Evolutionary conservation across 2,113 vertebrate genomes (phyloP).

Genomic region (Sander lucioperca): DNA sequence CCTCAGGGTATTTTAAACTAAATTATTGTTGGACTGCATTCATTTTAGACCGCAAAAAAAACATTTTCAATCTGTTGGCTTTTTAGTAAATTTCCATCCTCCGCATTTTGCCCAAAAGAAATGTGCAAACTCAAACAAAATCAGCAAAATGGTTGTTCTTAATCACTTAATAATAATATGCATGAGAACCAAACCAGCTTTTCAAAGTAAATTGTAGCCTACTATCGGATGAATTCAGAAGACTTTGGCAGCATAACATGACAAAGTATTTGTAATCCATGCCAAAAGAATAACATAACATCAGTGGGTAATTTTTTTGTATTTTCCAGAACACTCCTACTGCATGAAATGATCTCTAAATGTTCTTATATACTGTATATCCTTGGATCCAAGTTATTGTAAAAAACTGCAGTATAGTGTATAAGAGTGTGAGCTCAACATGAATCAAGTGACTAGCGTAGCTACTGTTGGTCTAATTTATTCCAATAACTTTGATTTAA

Average conservation of each 20-base stretch:
- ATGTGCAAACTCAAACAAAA: constrained; percentile 58
- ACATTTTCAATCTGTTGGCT: constrained; percentile 21
- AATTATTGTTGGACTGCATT: constrained; percentile 14
- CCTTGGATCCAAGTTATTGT: not conserved
- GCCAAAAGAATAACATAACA: not conserved
- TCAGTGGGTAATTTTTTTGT: not conserved
- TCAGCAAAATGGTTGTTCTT: not conserved
- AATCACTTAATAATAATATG: constrained; percentile 26
- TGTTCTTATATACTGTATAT: not conserved
- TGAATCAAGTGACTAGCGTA: not conserved
- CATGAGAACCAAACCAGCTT: constrained; percentile 29
- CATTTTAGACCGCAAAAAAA: constrained; percentile 30
- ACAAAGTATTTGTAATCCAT: constrained; percentile 9
- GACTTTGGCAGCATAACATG: constrained; percentile 9
- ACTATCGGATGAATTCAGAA: constrained; percentile 3
- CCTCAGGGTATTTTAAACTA: not conserved
- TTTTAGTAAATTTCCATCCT: constrained; percentile 9
- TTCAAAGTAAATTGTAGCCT: constrained; percentile 1
- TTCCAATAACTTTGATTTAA: not conserved
- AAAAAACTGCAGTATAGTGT: not conserved
- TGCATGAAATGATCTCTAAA: not conserved
- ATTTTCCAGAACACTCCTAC: not conserved
- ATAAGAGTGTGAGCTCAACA: not conserved
- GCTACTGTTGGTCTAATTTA: not conserved
- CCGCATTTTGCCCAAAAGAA: constrained; percentile 34